phyloP scores from a whole-genome alignment of 2,888 invertebrate genomes.

The Rhyacophila evoluta region DNA sequence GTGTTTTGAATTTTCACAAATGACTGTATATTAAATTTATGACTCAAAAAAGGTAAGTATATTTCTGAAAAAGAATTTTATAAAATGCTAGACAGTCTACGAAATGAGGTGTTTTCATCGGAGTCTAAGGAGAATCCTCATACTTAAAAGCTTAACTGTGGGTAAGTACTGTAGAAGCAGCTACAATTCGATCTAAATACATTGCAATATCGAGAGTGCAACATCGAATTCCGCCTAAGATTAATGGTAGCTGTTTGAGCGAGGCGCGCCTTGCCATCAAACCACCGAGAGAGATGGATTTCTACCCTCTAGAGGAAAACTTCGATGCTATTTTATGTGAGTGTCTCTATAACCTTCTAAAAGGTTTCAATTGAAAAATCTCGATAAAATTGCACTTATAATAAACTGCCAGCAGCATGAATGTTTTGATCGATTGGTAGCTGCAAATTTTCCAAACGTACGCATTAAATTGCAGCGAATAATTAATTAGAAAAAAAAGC shows the following conservation, averaged over 20 bases:
- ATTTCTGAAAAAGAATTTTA: not conserved
- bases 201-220: conserved; percentile 52
- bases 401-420: not conserved
- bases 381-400: not conserved
- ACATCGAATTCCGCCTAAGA: conserved; percentile 49
- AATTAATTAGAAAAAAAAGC: no score
- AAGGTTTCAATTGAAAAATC: not conserved
- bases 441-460: no score
- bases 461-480: no score
- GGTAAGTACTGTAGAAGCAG: not conserved
- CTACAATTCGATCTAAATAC: conserved; percentile 35
- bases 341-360: not conserved
- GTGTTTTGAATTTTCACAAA: no score
- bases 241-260: conserved; percentile 47
- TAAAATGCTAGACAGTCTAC: not conserved
- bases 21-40: no score
- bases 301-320: conserved; percentile 31
- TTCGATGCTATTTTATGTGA: conserved; percentile 25
- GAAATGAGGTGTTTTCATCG: not conserved
- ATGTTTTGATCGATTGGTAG: no score
- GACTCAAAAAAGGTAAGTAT: no score
- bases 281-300: conserved; percentile 39
- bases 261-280: conserved; percentile 14
- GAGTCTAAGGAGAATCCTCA: conserved; percentile 3
- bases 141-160: not conserved